Evolutionary conservation across 2,888 invertebrate species (phyloP), one percentile per base, ranked within the genome.

Genomic region (Drosophila anceps): DNA sequence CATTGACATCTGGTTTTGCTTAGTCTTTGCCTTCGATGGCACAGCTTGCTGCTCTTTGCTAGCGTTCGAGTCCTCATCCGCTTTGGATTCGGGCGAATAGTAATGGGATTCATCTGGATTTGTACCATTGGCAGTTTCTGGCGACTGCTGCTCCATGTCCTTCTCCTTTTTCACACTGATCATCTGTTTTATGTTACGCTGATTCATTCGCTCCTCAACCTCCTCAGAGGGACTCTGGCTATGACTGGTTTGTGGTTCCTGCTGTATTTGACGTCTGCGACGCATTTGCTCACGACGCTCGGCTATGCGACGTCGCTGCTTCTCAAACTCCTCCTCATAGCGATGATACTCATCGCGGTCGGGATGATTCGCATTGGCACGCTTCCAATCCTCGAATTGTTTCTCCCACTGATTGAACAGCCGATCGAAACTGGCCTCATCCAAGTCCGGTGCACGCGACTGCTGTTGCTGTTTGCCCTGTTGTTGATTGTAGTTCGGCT

Each of bases 371-470:
- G 96, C 96, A 93, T 98, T 98, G 90, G 98, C 97, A 74, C 95
- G 95, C 91, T 97, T 97, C 98, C 98, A 98, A 84, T 96, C 96
- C 87, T 96, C 96, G 92, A 98, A 98, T 92, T 98, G 97, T 81
- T 96, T 95, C 93, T 98, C 98, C 98, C 98, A 98, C 90, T 97
- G 96, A 86, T 95, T 95, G 92, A 98, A 98, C 92, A 98, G 97
- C 73, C 96, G 95, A 91, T 97, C 97, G 93, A 98, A 98, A 69
- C 96, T 95, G 92, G 95, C 95, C 92, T 98, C 97, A 84, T 97
- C 97, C 37, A 92, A 62, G 7, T 91, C 91, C 15, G 95, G 94
- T 94, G 95, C 85, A 94, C 76, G 94, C 84, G 96, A 96, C 12
- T 95, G 94, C 95, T 80, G 96, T 88, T 96, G 96, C 95, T 39